Evolutionary conservation across 2,888 invertebrate species (phyloP), one percentile per base, ranked within the genome.

Genomic region (Drosophila suboccidentalis): DNA sequence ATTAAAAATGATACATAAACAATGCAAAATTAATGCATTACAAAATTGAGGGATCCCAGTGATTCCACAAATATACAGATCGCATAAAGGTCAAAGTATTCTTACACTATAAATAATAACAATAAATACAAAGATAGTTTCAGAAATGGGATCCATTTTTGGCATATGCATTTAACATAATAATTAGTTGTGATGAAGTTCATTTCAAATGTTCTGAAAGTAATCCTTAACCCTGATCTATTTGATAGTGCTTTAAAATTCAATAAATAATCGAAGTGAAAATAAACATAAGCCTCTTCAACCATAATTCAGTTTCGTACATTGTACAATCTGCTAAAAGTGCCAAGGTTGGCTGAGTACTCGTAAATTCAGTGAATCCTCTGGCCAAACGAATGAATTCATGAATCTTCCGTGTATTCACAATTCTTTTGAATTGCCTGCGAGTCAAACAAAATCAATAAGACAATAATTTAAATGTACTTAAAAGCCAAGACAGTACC

Each of bases 391-490:
- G n/a, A 54, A 51, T 46, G 32, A 46, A 32, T 61, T 54, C 54
- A 66, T 54, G 65, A 51, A 58, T 59, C 51, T 59, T 59, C 50
- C 39, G 32, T 44, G 62, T 57, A 62, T 62, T 62, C 46, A 53
- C 43, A 49, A 54, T 75, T 75, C 75, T 34, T 34, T 53, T 6
- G 75, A 77, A 75, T 54, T 49, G 50, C 39, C 38, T 17, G 58
- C 47, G 36, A 58, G 41, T 55, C 59, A 64, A 64, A 29, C 41
- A 44, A 67, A 62, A 57, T 44, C 54, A 70, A 44, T 73, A 70
- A 64, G 63, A 81, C 55, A 70, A 81, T 71, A 87, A 78, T 75
- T 82, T 69, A 70, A 73, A 75, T 75, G 72, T 78, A 70, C 71
- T 75, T 73, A 84, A 76, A 69, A 11, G 44, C 11, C 47, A 49